Base-by-base conservation (phyloP, 2,888 invertebrate genomes). In the Synergus japonicus region DNA sequence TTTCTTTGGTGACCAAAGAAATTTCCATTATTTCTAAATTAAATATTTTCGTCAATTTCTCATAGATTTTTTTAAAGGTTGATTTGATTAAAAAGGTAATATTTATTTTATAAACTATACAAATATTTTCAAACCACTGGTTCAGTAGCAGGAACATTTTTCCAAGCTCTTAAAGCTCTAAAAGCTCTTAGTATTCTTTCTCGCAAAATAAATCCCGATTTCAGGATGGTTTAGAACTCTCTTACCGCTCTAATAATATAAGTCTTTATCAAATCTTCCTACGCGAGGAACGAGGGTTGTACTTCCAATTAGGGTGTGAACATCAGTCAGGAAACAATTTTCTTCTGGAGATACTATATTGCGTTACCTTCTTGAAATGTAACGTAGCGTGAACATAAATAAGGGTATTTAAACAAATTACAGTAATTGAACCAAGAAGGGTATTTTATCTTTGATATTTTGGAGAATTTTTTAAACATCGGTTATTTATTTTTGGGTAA, bases 181-280 rank as follows among this genome's bases (percentile, higher is more conserved):
- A 54, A 54, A 54, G n/a, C 54, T 54, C 7, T 49, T 7, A n/a
- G 1, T 2, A 15, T 49, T 15, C 49, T 54, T 54, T 54, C n/a
- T 10, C 18, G 9, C 10, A 3, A 10, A 22, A 22, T 22, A 22
- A 60, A 60, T 60, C 22, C 10, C 12, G 12, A 22, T 60, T 60
- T 22, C 12, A 22, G 60, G 9, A 60, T 22, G 60, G 60, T 60
- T 22, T 12, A 22, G 22, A 60, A 60, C 60, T 60, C 4, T 12
- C 60, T 60, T 12, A 10, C 60, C 60, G 2, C 18, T 18, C 22
- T 10, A n/a, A 60, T 60, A 60, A 60, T 60, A 60, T 60, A 60
- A 60, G 22, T 60, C 60, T 60, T 60, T 22, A 60, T 60, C 22
- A 60, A 60, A 60, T 4, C 60, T 60, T 60, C 60, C 60, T 22